These are phyloP conservation scores for Eledona agricola DNA, from an alignment of 2,888 invertebrate species.

Conservation along the genomic window DNA sequence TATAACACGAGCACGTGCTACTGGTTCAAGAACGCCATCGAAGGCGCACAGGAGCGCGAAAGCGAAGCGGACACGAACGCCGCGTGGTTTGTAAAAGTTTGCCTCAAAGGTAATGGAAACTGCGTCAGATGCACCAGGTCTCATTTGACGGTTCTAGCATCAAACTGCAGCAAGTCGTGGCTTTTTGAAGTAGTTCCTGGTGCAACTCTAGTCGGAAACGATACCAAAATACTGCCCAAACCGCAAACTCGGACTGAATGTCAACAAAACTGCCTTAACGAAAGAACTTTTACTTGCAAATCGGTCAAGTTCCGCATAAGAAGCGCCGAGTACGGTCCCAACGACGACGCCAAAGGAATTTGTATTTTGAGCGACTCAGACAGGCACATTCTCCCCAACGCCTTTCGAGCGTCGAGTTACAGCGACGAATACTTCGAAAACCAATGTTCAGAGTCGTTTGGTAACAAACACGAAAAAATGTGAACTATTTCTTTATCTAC, in stretches of 20 bases:
- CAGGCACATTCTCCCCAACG: slow-evolving; percentile 78
- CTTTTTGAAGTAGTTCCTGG: slow-evolving; percentile 79
- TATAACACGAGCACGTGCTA: slow-evolving; percentile 58
- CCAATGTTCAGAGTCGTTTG: slow-evolving; percentile 70
- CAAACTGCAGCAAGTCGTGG: slow-evolving; percentile 70
- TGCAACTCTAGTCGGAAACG: slow-evolving; percentile 75
- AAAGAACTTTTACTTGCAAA: slow-evolving; percentile 65
- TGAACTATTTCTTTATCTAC: too few relatives aligned
- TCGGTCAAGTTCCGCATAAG: slow-evolving; percentile 65
- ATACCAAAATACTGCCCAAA: slow-evolving; percentile 68
- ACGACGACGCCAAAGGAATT: slow-evolving; percentile 62
- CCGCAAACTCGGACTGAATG: slow-evolving; percentile 74
- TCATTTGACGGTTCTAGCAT: slow-evolving; percentile 38
- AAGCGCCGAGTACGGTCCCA: slow-evolving; percentile 33
- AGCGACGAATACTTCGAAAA: slow-evolving; percentile 86
- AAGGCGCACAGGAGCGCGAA: slow-evolving; percentile 51
- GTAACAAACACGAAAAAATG: too few relatives aligned
- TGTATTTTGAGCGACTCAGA: slow-evolving; percentile 79
- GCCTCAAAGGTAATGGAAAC: slow-evolving; percentile 57
- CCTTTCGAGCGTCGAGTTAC: slow-evolving; percentile 78
- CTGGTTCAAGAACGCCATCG: slow-evolving; percentile 50
- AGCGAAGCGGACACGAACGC: slow-evolving; percentile 66
- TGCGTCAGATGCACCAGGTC: not conserved
- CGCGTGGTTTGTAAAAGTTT: slow-evolving; percentile 73
- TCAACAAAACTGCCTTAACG: slow-evolving; percentile 69